Evolutionary conservation across 2,888 invertebrate species (phyloP).

Genomic region (Drosophila mimetica): DNA sequence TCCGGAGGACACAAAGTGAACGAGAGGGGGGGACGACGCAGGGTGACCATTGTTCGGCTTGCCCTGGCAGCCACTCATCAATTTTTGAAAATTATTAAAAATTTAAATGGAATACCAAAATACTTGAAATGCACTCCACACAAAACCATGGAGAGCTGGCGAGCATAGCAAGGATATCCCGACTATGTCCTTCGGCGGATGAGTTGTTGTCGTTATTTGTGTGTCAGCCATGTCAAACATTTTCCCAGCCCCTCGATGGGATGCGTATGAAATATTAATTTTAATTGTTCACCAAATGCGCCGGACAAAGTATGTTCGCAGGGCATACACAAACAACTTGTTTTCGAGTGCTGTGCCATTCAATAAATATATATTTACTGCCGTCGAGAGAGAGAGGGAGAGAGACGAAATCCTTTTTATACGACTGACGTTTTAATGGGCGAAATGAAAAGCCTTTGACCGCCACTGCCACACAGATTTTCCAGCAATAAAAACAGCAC

Average conservation of each 20-base stretch:
- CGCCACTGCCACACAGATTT: constrained; percentile 20
- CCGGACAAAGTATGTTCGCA: constrained; percentile 66
- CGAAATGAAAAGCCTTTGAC: constrained; percentile 38
- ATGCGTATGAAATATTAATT: constrained; percentile 74
- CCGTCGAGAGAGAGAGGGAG: constrained; percentile 2
- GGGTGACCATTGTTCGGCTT: constrained; percentile 28
- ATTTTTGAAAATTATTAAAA: constrained; percentile 81
- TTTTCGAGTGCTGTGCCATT: constrained; percentile 45
- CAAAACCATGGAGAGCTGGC: constrained; percentile 12
- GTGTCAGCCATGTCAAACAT: constrained; percentile 75
- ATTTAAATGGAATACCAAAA: constrained; percentile 79
- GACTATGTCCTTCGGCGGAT: constrained; percentile 25
- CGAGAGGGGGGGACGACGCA: not conserved
- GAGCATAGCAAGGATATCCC: constrained; percentile 9
- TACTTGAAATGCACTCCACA: constrained; percentile 63
- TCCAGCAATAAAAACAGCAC: constrained; percentile 16
- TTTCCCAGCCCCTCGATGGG: constrained; percentile 52
- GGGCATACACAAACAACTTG: constrained; percentile 13
- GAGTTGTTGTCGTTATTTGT: constrained; percentile 63
- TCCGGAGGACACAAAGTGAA: constrained; percentile 12
- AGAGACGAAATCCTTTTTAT: constrained; percentile 26
- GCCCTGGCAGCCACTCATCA: constrained; percentile 68
- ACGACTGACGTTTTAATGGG: constrained; percentile 51
- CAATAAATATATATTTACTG: constrained; percentile 35
- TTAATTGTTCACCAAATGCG: constrained; percentile 76